These are phyloP conservation scores for Chascanopsetta lugubris DNA, from an alignment of 2,113 vertebrate genomes.

Conservation along the genomic window DNA sequence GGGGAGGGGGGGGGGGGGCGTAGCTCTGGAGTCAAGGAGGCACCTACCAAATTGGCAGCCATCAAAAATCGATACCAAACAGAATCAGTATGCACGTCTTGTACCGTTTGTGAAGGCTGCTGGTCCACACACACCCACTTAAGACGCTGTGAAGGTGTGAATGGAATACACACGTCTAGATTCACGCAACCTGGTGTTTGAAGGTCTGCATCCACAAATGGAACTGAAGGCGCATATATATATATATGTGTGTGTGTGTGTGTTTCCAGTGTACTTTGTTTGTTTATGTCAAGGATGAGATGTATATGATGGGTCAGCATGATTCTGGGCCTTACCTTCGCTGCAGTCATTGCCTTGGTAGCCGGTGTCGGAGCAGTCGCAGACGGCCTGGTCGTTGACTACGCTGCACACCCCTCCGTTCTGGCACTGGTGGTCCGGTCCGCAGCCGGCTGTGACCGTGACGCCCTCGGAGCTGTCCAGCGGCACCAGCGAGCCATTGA, in stretches of 20 bases:
- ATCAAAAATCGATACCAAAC: constrained; percentile 62
- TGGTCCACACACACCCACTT: constrained; percentile 30
- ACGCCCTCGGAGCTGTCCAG: constrained; percentile 89
- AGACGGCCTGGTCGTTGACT: constrained; percentile 91
- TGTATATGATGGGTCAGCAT: constrained; percentile 72
- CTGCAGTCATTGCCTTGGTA: constrained; percentile 99
- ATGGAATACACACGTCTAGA: constrained; percentile 50
- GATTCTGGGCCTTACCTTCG: constrained; percentile 90
- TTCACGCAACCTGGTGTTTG: constrained; percentile 18
- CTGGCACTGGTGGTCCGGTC: constrained; percentile 89
- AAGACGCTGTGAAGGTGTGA: constrained; percentile 51
- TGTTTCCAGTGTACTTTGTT: constrained; percentile 11
- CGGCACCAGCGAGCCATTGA: constrained; percentile 84
- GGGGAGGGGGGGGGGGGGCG: constrained; percentile 1
- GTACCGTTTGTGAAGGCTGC: constrained; percentile 58
- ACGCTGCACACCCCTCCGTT: constrained; percentile 96
- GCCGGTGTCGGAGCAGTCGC: constrained; percentile 96
- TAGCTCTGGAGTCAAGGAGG: constrained; percentile 34
- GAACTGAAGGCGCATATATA: too few species aligned
- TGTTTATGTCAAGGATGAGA: constrained; percentile 58
- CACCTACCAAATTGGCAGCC: constrained; percentile 44
- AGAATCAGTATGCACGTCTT: constrained; percentile 59
- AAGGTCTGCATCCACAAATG: constrained; percentile 2
- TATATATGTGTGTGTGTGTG: constrained; percentile 13
- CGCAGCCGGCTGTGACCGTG: constrained; percentile 84